phyloP scores from a whole-genome alignment of 2,888 invertebrate genomes.

The Tachina fera region DNA sequence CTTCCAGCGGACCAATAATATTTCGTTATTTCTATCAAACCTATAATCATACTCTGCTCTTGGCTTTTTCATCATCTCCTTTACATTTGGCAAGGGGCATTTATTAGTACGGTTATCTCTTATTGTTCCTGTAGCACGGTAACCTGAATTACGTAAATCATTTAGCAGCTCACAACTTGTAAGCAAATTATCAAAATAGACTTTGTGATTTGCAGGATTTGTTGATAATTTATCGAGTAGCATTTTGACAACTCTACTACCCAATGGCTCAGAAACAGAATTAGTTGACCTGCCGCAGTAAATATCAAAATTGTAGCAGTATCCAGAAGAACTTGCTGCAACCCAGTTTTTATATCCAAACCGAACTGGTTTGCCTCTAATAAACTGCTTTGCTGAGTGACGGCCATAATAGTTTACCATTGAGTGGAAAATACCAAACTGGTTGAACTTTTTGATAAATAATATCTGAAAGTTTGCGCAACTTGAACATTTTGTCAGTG shows the following conservation, averaged over 20 bases:
- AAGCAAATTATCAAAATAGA: too few species aligned
- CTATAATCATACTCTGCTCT: too few species aligned
- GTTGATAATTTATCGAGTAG: not conserved
- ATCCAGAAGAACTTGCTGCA: not conserved
- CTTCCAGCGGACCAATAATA: too few species aligned
- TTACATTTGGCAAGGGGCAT: too few species aligned
- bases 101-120: too few species aligned
- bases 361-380: slow-evolving; percentile 15
- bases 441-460: slow-evolving; percentile 14
- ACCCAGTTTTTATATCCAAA: slow-evolving; percentile 1
- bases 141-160: too few species aligned
- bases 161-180: too few species aligned
- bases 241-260: slow-evolving; percentile 4
- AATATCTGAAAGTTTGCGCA: slow-evolving; percentile 24
- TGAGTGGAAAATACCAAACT: not conserved
- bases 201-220: too few species aligned
- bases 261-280: slow-evolving; percentile 7
- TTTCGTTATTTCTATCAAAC: too few species aligned
- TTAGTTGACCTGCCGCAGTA: slow-evolving; percentile 9
- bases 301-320: slow-evolving; percentile 9
- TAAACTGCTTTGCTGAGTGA: slow-evolving; percentile 3
- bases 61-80: too few species aligned
- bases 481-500: too few species aligned
- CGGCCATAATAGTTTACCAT: slow-evolving; percentile 6
- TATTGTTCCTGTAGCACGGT: too few species aligned